Base-by-base conservation (phyloP, 2,113 vertebrate genomes). In the Lepus americanus region DNA sequence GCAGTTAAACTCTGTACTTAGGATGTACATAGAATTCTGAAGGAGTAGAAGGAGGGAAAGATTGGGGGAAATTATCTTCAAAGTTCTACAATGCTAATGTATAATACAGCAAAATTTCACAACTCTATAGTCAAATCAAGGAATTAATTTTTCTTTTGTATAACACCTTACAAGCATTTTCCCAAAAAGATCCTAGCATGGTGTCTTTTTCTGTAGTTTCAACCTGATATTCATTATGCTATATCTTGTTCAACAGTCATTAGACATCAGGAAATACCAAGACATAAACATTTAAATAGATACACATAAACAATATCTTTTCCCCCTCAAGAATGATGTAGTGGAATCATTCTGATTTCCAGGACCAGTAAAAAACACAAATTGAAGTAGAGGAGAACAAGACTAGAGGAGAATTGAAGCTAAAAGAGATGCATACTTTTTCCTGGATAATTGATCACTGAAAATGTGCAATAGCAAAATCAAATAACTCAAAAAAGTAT, bases 331-430 rank as follows among this genome's bases (percentile, higher is more conserved):
- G 19, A 87, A 90, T 87, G 51, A 80, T 36, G 11, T 36, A 25
- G 12, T 90, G 7, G 44, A 69, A 83, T 1, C 16, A 84, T 3
- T 87, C 91, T 80, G 51, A 13, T 89, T 91, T 91, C 22, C 76
- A 92, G 76, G 14, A 67, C 44, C 63, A 76, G 51, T 76, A 72
- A 95, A 81, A 81, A 80, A 17, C 51, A 82, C 39, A 72, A 16
- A 59, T 25, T 64, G n/a, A 90, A 87, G 20, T n/a, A 0, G 7
- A 10, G 82, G 29, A 83, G n/a, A 63, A 19, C 39, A 89, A 92
- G 19, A 33, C 0, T 4, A 13, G 9, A 12, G 11, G 77, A 81
- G 51, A 80, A 85, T 78, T 89, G 7, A 94, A 92, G 81, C 36
- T 74, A 16, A 76, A 81, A 72, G 3, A 85, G 70, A 83, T 88